A percentile compares a stretch with the other conserved stretches of the same genome.
Evolutionary conservation across 2,797 vertebrate genomes (phyloP).

Genomic region (Lacerta agilis): DNA sequence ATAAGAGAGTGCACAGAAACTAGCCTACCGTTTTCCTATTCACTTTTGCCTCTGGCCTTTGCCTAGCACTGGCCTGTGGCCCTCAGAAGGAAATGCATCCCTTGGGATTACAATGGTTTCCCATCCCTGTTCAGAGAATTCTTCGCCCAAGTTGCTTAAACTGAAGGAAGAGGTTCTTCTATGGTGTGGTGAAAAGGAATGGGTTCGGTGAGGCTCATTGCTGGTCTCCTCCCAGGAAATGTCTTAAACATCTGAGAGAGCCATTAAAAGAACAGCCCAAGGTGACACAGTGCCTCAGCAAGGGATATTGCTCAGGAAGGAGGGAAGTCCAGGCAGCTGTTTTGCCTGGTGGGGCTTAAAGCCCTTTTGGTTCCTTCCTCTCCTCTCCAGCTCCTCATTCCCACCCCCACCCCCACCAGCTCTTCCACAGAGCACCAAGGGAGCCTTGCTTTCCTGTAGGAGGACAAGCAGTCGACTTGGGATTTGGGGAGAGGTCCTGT

Average conservation of each 20-base stretch:
- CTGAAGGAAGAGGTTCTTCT: background rate
- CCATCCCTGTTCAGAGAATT: background rate
- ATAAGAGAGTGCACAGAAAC: fast-evolving
- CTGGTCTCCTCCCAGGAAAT: background rate
- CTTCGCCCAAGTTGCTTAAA: background rate
- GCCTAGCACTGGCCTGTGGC: no score
- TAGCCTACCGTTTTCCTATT: no score
- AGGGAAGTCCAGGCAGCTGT: background rate
- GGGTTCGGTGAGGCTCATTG: background rate
- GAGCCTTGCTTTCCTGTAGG: background rate
- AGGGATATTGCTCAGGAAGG: background rate
- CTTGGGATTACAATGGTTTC: no score
- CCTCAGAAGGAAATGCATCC: no score
- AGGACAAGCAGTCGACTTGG: background rate
- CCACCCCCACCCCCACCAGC: background rate
- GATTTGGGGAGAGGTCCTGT: background rate
- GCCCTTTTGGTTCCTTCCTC: background rate
- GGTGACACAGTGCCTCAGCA: background rate
- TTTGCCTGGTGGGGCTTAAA: background rate
- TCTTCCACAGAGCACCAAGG: background rate
- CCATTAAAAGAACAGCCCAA: background rate
- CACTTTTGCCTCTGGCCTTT: no score
- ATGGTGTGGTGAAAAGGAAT: background rate
- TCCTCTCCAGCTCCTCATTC: background rate
- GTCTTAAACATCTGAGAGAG: background rate